Evolutionary conservation across 2,113 vertebrate genomes (phyloP), one percentile per base, ranked within the genome.

Genomic region (Romanogobio albipinnatus): DNA sequence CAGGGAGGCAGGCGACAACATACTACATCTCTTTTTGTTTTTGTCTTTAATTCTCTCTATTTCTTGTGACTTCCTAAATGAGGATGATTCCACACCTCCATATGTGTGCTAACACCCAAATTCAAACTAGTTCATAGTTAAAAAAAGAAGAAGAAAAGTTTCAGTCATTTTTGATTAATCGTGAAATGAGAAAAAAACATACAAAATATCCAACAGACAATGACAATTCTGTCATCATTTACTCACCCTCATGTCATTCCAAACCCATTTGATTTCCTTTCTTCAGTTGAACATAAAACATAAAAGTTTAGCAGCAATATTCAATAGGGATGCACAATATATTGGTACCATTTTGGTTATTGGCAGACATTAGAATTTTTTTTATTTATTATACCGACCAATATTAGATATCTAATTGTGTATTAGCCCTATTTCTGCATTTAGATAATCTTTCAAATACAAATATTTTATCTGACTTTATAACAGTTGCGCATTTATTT

Each of bases 51-150:
- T 70, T 81, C 43, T 81, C 8, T 81, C 9, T 19, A 17, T 2
- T n/a, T 66, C 19, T 29, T 51, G 45, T 22, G 15, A 81, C 9
- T 14, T 58, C 7, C 43, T 29, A 68, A 51, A 36, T 14, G 17
- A 49, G 56, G n/a, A 53, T 49, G 61, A 68, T 66, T 68, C 39
- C 17, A 51, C 79, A 81, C 43, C 45, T 49, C 66, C 0, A 19
- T 66, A 29, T 64, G 43, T 47, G 26, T 29, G 14, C 61, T 64
- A 24, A 80, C 15, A 29, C 24, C 15, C n/a, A 49, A 9, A 49
- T 49, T 24, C 24, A 5, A 80, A 64, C 64, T 80, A 64, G 58
- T 24, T 59, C 24, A 61, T 24, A 79, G 76, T 26, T 79, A 15
- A 26, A 61, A 58, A 79, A 61, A 15, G 3, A n/a, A 9, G 15